A percentile compares a stretch with the other conserved stretches of the same genome.
phyloP scores from a whole-genome alignment of 2,888 invertebrate genomes.

The Drosophila prostipennis region DNA sequence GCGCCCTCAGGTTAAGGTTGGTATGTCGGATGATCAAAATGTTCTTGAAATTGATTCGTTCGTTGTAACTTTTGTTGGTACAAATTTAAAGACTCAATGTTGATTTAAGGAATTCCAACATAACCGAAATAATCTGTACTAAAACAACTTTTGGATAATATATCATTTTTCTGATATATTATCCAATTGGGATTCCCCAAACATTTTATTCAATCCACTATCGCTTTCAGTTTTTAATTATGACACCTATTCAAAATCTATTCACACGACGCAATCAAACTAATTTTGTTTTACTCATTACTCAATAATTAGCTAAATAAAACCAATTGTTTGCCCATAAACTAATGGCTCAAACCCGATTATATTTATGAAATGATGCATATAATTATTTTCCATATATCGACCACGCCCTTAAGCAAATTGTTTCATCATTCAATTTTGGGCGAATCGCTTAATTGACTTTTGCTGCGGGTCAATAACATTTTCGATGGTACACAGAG shows the following conservation, averaged over 20 bases:
- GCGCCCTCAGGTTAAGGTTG: conserved; percentile 20
- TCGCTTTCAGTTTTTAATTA: background rate
- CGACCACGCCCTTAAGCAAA: conserved; percentile 17
- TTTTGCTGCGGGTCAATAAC: conserved; percentile 64
- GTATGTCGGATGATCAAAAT: background rate
- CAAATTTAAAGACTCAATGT: background rate
- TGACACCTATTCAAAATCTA: conserved; percentile 4
- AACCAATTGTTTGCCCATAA: conserved; percentile 10
- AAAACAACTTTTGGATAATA: too few relatives aligned
- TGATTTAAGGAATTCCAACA: too few relatives aligned
- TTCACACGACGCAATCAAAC: background rate
- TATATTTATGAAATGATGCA: conserved; percentile 18
- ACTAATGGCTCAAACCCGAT: conserved; percentile 4
- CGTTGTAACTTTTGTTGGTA: too few relatives aligned
- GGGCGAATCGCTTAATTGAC: conserved; percentile 52
- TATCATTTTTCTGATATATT: too few relatives aligned
- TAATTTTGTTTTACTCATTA: conserved; percentile 14
- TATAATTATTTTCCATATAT: conserved; percentile 11
- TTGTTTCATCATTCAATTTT: conserved; percentile 53
- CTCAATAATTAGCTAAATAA: conserved; percentile 5
- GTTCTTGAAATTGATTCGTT: conserved; percentile 8
- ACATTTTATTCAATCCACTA: conserved; percentile 1
- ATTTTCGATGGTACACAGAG: conserved; percentile 33
- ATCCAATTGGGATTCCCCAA: conserved; percentile 2
- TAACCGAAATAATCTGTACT: background rate